Evolutionary conservation across 2,888 invertebrate genomes (phyloP).

Genomic region (Heliconius sara): DNA sequence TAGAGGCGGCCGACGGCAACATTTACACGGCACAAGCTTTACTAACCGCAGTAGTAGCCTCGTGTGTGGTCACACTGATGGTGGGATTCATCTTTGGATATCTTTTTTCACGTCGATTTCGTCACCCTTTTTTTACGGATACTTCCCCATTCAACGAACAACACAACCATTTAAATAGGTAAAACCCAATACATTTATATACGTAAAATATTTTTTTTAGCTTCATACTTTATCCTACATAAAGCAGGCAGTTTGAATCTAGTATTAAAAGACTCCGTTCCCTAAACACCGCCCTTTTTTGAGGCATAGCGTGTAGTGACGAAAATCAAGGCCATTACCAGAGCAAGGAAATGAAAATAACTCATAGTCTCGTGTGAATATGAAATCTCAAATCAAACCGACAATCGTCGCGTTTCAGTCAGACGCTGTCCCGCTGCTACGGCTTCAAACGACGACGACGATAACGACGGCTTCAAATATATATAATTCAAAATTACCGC

Average conservation of each 20-base stretch:
- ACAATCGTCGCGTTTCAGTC: neutral
- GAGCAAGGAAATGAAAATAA: neutral
- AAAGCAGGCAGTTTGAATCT: neutral
- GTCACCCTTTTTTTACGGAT: slow-evolving; percentile 88
- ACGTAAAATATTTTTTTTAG: neutral
- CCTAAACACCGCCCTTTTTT: neutral
- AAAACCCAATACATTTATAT: slow-evolving; percentile 36
- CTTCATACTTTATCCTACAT: neutral
- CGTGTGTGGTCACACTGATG: slow-evolving; percentile 91
- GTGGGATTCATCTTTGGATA: slow-evolving; percentile 94
- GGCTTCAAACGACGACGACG: too few species aligned
- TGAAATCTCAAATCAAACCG: neutral
- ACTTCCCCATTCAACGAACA: slow-evolving; percentile 90
- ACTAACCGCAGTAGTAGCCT: slow-evolving; percentile 90
- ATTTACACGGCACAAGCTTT: slow-evolving; percentile 92
- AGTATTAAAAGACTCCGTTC: neutral
- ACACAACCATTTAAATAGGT: slow-evolving; percentile 90
- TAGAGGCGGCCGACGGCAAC: slow-evolving; percentile 85
- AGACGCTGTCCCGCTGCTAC: neutral
- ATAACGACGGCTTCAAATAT: neutral
- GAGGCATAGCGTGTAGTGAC: neutral
- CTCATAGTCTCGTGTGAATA: neutral
- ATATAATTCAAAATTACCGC: neutral
- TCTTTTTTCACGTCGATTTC: slow-evolving; percentile 90
- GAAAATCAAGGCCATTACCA: neutral